Evolutionary conservation across 35 echinoderm and acorn worm genomes (phyloP).

Genomic region (Stichopus chloronotus): DNA sequence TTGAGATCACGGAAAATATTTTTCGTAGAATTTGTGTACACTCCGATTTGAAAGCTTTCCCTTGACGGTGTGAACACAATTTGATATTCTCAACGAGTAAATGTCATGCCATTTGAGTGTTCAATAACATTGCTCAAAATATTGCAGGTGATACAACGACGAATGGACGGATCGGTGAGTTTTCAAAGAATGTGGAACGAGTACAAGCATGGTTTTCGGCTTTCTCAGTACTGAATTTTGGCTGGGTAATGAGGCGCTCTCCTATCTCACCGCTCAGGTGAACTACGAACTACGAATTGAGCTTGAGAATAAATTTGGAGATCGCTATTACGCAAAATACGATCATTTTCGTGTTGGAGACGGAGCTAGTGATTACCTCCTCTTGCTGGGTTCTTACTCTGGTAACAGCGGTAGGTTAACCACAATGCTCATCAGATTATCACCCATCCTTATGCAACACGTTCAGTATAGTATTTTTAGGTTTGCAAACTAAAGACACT

Average conservation of each 20-base stretch:
- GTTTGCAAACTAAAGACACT: no score
- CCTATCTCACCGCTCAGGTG: conserved; percentile 54
- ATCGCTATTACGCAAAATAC: conserved; percentile 6
- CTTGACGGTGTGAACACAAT: no score
- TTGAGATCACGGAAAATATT: no score
- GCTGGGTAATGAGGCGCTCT: conserved; percentile 59
- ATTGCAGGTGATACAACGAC: conserved; percentile 63
- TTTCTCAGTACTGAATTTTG: conserved; percentile 57
- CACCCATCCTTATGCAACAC: no score
- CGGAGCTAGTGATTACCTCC: neutral
- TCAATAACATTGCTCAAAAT: no score
- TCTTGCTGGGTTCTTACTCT: conserved; percentile 31
- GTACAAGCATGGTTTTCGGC: conserved; percentile 65
- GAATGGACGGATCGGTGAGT: conserved; percentile 47
- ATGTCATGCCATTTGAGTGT: no score
- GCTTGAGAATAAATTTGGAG: conserved; percentile 34
- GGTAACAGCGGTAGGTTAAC: conserved; percentile 9
- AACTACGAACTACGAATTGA: conserved; percentile 71
- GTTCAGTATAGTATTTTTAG: no score
- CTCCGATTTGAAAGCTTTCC: no score
- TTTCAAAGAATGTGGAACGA: conserved; percentile 45
- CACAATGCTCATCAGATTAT: neutral
- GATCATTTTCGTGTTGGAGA: conserved; percentile 21
- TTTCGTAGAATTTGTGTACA: no score
- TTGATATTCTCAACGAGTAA: no score